A percentile compares a stretch with the other conserved stretches of the same genome.
phyloP scores from a whole-genome alignment of 2,797 vertebrate species.

The Takifugu rubripes region DNA sequence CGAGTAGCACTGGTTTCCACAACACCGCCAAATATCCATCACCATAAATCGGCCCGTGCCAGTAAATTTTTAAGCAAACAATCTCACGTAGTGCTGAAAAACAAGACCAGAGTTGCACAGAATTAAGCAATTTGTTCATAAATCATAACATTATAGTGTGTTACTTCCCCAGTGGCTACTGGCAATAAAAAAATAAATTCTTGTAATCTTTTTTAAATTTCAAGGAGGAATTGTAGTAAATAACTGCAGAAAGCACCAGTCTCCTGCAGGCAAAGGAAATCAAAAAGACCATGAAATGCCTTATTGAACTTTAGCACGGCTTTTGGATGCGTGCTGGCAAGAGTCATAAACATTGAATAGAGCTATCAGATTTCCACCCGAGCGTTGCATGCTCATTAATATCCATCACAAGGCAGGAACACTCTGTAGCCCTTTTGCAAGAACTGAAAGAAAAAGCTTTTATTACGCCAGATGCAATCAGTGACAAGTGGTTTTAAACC shows the following conservation, averaged over 20 bases:
- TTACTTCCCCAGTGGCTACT: too few relatives aligned
- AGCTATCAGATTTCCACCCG: slow-evolving; percentile 56
- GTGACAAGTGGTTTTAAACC: slow-evolving; percentile 45
- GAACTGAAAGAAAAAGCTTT: slow-evolving; percentile 26
- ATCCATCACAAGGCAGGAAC: slow-evolving; percentile 37
- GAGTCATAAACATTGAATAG: slow-evolving; percentile 38
- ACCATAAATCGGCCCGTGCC: slow-evolving; percentile 19
- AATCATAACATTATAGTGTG: not conserved
- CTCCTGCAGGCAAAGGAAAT: slow-evolving; percentile 23
- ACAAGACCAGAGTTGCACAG: not conserved
- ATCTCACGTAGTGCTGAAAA: not conserved
- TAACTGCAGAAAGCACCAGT: not conserved
- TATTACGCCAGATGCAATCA: slow-evolving; percentile 7
- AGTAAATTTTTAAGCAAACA: slow-evolving; percentile 4
- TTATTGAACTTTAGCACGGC: slow-evolving; percentile 17
- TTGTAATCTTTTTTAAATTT: not conserved
- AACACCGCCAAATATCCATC: too few relatives aligned
- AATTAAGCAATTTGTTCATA: slow-evolving; percentile 10
- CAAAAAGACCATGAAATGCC: slow-evolving; percentile 19
- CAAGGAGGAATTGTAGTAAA: slow-evolving; percentile 1
- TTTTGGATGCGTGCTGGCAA: slow-evolving; percentile 14
- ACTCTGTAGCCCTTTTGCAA: slow-evolving; percentile 16
- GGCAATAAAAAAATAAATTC: not conserved
- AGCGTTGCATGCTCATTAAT: slow-evolving; percentile 47
- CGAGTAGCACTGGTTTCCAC: too few relatives aligned